phyloP scores from a whole-genome alignment of 2,797 vertebrate species.

The Acanthurus lineatus region DNA sequence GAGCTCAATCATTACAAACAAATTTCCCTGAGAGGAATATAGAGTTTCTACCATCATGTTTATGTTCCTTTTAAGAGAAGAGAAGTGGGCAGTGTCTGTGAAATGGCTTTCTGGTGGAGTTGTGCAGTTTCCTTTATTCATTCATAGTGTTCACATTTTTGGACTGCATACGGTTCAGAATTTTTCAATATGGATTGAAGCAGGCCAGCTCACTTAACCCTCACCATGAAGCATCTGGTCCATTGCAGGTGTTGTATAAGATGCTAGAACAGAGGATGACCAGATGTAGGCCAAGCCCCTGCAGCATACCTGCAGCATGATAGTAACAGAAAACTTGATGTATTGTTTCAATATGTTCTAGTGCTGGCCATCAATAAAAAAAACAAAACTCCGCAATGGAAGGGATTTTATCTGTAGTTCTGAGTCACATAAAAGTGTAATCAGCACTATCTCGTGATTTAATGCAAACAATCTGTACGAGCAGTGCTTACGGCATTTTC shows the following conservation, averaged over 20 bases:
- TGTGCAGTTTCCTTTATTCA: background rate
- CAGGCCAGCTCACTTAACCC: conserved; percentile 2
- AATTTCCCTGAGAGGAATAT: conserved; percentile 15
- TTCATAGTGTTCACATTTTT: background rate
- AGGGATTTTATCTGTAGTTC: background rate
- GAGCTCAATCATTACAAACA: background rate
- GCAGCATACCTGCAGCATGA: conserved; percentile 62
- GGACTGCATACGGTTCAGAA: background rate
- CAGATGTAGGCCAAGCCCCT: conserved; percentile 48
- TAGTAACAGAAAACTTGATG: background rate
- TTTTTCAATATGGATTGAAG: background rate
- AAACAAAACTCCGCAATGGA: background rate
- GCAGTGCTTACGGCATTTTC: conserved; percentile 1
- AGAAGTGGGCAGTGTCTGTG: conserved; percentile 13
- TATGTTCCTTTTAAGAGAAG: conserved; percentile 35
- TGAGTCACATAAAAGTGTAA: background rate
- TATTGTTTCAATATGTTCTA: background rate
- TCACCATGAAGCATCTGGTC: conserved; percentile 60
- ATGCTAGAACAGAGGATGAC: conserved; percentile 50
- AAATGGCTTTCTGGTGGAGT: background rate
- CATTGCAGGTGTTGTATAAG: conserved; percentile 51
- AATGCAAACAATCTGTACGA: background rate
- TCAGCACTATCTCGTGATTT: background rate
- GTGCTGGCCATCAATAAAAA: background rate
- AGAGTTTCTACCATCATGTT: background rate